phyloP scores from a whole-genome alignment of 2,113 vertebrate genomes.

The Oophaga pumilio region DNA sequence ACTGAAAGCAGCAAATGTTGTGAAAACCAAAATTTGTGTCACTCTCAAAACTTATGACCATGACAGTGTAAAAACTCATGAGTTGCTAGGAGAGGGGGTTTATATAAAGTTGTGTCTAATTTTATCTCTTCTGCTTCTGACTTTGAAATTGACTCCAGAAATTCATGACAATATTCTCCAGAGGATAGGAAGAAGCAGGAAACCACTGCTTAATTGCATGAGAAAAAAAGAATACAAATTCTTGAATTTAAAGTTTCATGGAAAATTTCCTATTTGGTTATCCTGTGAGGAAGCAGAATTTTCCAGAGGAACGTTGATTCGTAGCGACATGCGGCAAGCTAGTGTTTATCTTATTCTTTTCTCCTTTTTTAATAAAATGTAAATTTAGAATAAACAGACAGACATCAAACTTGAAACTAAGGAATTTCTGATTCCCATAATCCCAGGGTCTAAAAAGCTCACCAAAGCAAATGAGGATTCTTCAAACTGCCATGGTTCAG shows the following conservation, averaged over 20 bases:
- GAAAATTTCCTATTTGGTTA: neutral
- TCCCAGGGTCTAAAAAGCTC: too few relatives aligned
- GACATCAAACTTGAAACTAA: neutral
- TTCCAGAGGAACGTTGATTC: neutral
- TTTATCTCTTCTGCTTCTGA: neutral
- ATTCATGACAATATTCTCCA: neutral
- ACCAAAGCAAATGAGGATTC: too few relatives aligned
- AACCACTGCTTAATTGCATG: neutral
- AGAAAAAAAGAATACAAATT: neutral
- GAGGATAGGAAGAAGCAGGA: neutral
- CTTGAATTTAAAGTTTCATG: neutral
- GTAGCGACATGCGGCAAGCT: neutral
- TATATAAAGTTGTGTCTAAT: neutral
- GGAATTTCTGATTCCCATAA: neutral
- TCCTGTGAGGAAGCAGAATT: neutral
- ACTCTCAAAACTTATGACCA: too few relatives aligned
- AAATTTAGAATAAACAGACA: neutral
- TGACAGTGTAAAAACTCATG: too few relatives aligned
- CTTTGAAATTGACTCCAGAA: neutral
- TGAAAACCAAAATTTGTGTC: too few relatives aligned
- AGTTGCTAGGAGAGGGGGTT: neutral
- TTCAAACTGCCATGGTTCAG: too few relatives aligned
- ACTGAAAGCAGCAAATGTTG: neutral
- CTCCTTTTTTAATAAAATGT: neutral
- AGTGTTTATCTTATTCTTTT: neutral